Conservation (phyloP, 2,888 invertebrate genomes). For the Cantharis rufa region DNA sequence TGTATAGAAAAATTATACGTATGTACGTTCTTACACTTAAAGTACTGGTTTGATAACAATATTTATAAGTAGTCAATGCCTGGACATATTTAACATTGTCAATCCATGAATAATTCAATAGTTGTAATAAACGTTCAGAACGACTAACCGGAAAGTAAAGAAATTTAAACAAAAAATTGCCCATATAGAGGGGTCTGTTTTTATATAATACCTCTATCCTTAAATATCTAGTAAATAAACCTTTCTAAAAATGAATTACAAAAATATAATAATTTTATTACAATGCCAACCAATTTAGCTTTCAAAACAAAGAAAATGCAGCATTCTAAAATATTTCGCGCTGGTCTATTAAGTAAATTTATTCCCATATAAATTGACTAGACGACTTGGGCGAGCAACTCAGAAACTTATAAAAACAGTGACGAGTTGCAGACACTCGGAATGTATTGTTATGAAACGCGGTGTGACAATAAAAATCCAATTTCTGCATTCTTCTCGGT, state of each 20-base stretch:
- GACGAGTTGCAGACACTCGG: conserved; percentile 39
- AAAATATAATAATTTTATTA: not conserved
- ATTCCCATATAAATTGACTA: conserved; percentile 37
- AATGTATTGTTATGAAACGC: conserved; percentile 48
- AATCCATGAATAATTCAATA: conserved; percentile 6
- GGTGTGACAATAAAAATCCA: conserved; percentile 54
- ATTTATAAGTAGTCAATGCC: not conserved
- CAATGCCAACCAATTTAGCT: not conserved
- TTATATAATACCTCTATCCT: not conserved
- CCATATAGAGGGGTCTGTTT: not conserved
- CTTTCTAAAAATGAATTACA: not conserved
- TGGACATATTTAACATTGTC: not conserved
- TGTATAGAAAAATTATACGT: not conserved
- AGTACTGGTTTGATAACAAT: not conserved
- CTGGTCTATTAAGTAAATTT: conserved; percentile 38
- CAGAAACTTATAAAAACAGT: conserved; percentile 36
- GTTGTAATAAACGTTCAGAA: conserved; percentile 1
- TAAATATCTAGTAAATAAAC: not conserved
- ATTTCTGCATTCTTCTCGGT: conserved; percentile 51
- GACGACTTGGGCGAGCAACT: conserved; percentile 31
- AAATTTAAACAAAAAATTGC: conserved; percentile 3
- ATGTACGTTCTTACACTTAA: not conserved
- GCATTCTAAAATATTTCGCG: conserved; percentile 24
- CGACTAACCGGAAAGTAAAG: conserved; percentile 10
- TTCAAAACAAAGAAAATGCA: conserved; percentile 32